A percentile compares a stretch with the other conserved stretches of the same genome.
phyloP scores from a whole-genome alignment of 2,797 vertebrate species.

The Coracias cyanogaster region DNA sequence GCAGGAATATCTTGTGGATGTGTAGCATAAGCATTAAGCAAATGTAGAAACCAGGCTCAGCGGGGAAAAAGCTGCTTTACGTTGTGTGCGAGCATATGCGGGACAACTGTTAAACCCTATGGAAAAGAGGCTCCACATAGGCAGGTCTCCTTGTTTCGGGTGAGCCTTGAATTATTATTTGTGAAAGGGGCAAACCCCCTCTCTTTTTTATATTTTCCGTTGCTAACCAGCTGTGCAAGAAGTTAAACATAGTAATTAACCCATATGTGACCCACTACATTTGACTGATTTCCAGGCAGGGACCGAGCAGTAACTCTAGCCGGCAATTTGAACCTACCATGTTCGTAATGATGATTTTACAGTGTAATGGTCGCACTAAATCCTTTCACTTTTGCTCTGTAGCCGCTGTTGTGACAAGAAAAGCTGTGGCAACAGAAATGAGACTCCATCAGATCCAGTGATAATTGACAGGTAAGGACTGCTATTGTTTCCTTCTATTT shows the following conservation, averaged over 20 bases:
- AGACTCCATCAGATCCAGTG: conserved; percentile 99
- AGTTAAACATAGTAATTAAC: conserved; percentile 84
- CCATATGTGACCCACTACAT: conserved; percentile 80
- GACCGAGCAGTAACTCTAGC: conserved; percentile 80
- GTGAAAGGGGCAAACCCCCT: conserved; percentile 56
- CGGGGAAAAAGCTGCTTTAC: background rate
- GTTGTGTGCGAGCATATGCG: background rate
- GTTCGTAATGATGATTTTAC: conserved; percentile 83
- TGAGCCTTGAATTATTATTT: conserved; percentile 52
- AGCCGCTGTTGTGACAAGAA: conserved; percentile 99
- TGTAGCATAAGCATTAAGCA: background rate
- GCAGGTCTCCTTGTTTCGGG: conserved; percentile 10
- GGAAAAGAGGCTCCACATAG: background rate
- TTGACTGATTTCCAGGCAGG: conserved; percentile 82
- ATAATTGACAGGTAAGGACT: conserved; percentile 99
- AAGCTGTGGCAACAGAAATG: conserved; percentile 99
- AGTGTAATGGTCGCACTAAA: conserved; percentile 83
- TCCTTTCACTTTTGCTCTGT: conserved; percentile 81
- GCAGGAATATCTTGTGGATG: background rate
- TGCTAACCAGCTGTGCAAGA: conserved; percentile 77
- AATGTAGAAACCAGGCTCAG: conserved; percentile 16
- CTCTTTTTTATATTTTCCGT: conserved; percentile 62
- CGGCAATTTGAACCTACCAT: conserved; percentile 80
- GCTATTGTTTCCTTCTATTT: conserved; percentile 78
- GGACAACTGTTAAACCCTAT: conserved; percentile 34